Percentiles rank a stretch among this genome's conserved stretches.
Conservation (phyloP, 2,888 invertebrate genomes). For the Labia minor region DNA sequence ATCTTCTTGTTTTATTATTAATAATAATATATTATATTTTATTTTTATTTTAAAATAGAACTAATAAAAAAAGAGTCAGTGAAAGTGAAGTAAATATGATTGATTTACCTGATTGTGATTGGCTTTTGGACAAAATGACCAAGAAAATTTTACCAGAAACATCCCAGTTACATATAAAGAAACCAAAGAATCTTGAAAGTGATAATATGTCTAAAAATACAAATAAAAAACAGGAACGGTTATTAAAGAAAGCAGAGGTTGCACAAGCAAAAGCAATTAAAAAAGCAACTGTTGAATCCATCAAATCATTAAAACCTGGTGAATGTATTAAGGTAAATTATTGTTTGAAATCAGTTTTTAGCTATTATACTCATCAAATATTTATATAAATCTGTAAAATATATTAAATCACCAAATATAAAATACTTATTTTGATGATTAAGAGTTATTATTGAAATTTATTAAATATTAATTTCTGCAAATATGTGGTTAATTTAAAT, state of each 20-base stretch:
- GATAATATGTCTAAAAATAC: conserved; percentile 24
- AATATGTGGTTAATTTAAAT: too few species aligned
- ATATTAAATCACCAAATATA: too few species aligned
- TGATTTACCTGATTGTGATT: background rate
- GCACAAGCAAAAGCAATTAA: conserved; percentile 23
- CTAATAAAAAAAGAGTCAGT: background rate
- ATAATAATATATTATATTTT: background rate
- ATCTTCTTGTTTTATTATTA: background rate
- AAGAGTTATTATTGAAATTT: too few species aligned
- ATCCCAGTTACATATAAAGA: background rate
- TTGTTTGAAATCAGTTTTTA: too few species aligned
- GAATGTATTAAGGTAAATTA: conserved; percentile 43
- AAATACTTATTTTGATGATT: too few species aligned
- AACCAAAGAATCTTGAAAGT: conserved; percentile 19
- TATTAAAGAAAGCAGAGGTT: conserved; percentile 24
- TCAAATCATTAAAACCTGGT: conserved; percentile 34
- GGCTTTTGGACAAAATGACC: background rate
- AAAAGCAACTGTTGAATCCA: conserved; percentile 26
- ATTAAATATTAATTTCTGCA: too few species aligned
- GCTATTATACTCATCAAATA: too few species aligned
- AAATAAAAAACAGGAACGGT: conserved; percentile 21
- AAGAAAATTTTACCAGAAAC: background rate
- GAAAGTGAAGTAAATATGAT: background rate
- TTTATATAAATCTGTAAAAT: too few species aligned
- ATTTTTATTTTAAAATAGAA: background rate